Conservation (phyloP, 1,140 invertebrate species). For the Frieseomelitta varia region DNA sequence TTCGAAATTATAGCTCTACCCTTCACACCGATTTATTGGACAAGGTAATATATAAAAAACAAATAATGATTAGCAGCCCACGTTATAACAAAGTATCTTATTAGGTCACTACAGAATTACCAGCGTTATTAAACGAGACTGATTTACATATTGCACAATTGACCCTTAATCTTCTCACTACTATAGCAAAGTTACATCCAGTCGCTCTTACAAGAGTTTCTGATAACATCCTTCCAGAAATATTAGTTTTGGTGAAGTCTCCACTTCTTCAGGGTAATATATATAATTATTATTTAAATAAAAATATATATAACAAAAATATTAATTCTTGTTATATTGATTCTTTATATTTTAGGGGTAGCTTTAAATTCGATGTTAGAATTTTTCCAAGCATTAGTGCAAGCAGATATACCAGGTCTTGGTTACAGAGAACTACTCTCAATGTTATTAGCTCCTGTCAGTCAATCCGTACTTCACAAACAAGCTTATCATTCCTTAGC, state of each 20-base stretch:
- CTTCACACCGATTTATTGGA: constrained; percentile 88
- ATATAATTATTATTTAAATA: background rate
- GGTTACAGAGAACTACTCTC: constrained; percentile 90
- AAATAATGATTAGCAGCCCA: background rate
- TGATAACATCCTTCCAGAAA: constrained; percentile 90
- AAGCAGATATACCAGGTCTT: constrained; percentile 89
- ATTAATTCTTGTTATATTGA: no score
- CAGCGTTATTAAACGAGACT: constrained; percentile 94
- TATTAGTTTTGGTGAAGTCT: constrained; percentile 93
- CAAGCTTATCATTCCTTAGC: constrained; percentile 96
- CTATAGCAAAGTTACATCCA: constrained; percentile 88
- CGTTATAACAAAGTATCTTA: background rate
- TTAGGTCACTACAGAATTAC: constrained; percentile 90
- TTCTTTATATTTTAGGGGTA: constrained; percentile 83
- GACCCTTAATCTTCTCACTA: constrained; percentile 89
- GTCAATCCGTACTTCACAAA: constrained; percentile 83
- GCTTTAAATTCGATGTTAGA: constrained; percentile 95
- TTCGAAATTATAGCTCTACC: constrained; percentile 90
- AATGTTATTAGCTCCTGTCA: constrained; percentile 87
- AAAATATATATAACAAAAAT: background rate
- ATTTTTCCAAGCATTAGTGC: constrained; percentile 94
- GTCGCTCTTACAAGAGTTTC: constrained; percentile 86
- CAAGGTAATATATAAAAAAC: constrained; percentile 81
- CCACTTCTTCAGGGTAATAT: constrained; percentile 90
- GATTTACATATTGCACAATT: constrained; percentile 98